A percentile compares a stretch with the other conserved stretches of the same genome.
phyloP scores from a whole-genome alignment of 2,888 invertebrate genomes.

The Nemotelus pantherinus region DNA sequence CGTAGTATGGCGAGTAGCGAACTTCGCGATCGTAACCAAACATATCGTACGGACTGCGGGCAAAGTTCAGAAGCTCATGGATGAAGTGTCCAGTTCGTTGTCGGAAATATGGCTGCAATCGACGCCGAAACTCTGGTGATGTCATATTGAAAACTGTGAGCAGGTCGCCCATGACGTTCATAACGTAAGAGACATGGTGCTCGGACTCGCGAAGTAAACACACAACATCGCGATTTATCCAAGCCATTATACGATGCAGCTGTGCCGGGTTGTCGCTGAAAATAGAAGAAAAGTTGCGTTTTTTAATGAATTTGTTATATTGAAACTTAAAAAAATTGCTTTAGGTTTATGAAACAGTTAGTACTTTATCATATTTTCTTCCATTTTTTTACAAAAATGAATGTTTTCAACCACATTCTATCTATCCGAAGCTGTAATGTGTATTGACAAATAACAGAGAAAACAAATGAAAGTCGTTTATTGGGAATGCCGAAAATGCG shows the following conservation, averaged over 20 bases:
- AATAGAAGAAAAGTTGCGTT: slow-evolving; percentile 52
- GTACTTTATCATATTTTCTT: too few relatives aligned
- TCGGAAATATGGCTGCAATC: slow-evolving; percentile 75
- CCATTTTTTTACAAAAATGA: too few relatives aligned
- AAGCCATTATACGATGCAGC: slow-evolving; percentile 83
- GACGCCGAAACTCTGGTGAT: slow-evolving; percentile 73
- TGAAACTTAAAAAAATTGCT: too few relatives aligned
- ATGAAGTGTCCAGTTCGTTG: slow-evolving; percentile 84
- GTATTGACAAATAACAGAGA: too few relatives aligned
- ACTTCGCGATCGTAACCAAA: slow-evolving; percentile 81
- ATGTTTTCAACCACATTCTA: too few relatives aligned
- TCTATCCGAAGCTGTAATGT: too few relatives aligned
- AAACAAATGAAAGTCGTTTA: too few relatives aligned
- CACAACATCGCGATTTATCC: slow-evolving; percentile 87
- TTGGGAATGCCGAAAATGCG: too few relatives aligned
- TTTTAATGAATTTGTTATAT: slow-evolving; percentile 6
- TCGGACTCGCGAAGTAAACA: slow-evolving; percentile 71
- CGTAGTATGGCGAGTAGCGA: slow-evolving; percentile 69
- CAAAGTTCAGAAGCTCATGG: slow-evolving; percentile 88
- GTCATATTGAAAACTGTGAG: slow-evolving; percentile 72
- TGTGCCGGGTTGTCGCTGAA: slow-evolving; percentile 82
- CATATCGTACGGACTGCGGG: slow-evolving; percentile 87
- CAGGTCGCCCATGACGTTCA: slow-evolving; percentile 75
- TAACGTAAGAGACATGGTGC: slow-evolving; percentile 73
- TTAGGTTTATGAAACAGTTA: too few relatives aligned